These are phyloP conservation scores for Lepidurus couesii DNA, from an alignment of 1,140 invertebrate species.

Conservation along the genomic window DNA sequence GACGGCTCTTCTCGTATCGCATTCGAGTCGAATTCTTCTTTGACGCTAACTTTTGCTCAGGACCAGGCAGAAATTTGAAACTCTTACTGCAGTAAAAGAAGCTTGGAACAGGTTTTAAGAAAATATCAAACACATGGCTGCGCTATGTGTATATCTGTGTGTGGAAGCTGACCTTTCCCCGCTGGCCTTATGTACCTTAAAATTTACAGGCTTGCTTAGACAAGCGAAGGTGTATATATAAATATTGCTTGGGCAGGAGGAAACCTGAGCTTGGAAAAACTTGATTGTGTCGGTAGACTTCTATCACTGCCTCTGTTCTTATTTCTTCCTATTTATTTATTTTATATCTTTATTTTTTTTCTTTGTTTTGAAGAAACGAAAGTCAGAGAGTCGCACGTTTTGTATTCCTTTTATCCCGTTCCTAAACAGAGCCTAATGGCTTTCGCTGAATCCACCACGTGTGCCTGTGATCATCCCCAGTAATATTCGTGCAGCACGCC, in stretches of 20 bases:
- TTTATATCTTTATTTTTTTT: neutral
- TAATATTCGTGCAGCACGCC: neutral
- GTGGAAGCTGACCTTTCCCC: neutral
- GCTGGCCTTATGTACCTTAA: constrained; percentile 8
- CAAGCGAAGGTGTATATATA: constrained; percentile 5
- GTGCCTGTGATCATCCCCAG: neutral
- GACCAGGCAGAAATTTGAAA: neutral
- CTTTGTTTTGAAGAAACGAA: neutral
- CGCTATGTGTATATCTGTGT: neutral
- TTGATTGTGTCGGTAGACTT: too few species aligned
- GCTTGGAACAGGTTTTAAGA: neutral
- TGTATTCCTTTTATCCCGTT: neutral
- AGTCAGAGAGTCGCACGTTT: neutral
- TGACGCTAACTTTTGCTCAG: too few species aligned
- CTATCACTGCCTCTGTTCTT: neutral
- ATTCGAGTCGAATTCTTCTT: too few species aligned
- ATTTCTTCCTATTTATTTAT: neutral
- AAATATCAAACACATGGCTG: neutral
- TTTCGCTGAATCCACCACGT: neutral
- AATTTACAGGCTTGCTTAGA: neutral
- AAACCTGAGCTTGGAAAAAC: neutral
- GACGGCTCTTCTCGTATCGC: too few species aligned
- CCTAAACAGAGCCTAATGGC: neutral
- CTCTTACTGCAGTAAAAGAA: neutral
- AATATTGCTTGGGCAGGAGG: neutral